A percentile compares a stretch with the other conserved stretches of the same genome.
These are phyloP conservation scores for Seriola quinqueradiata DNA, from an alignment of 2,113 vertebrate species.

Conservation along the genomic window DNA sequence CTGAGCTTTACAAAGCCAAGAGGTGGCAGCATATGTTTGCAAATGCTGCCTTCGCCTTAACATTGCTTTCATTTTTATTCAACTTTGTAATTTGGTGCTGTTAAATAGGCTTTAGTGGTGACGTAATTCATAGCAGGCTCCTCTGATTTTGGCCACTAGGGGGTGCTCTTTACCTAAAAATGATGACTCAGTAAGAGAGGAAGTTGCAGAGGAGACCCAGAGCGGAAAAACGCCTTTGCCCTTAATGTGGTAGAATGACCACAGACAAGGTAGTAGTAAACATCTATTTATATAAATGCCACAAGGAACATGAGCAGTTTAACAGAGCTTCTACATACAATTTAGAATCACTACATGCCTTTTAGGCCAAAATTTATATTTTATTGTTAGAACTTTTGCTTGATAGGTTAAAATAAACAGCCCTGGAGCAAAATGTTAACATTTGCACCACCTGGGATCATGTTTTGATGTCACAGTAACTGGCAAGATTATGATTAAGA, in stretches of 20 bases:
- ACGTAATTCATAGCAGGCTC: constrained; percentile 59
- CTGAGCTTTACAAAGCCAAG: not conserved
- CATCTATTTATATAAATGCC: not conserved
- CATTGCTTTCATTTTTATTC: not conserved
- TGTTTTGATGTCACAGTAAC: not conserved
- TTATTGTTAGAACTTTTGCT: not conserved
- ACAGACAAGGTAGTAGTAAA: constrained; percentile 1
- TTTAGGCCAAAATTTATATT: not conserved
- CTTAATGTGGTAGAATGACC: not conserved
- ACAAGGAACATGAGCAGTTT: not conserved
- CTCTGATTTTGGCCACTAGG: constrained; percentile 62
- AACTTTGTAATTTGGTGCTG: constrained; percentile 15
- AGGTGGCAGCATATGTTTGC: not conserved
- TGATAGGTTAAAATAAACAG: not conserved
- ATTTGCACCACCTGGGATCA: not conserved
- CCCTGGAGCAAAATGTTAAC: not conserved
- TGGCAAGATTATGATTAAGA: not conserved
- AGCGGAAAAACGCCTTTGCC: not conserved
- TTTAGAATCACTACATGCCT: not conserved
- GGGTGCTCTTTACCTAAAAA: constrained; percentile 55
- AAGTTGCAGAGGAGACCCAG: not conserved
- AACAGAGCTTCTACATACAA: not conserved
- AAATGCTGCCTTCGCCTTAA: not conserved
- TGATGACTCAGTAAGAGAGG: not conserved
- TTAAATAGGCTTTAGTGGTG: constrained; percentile 39